Evolutionary conservation across 2,888 invertebrate genomes (phyloP).

Genomic region (Nemurella pictetii): DNA sequence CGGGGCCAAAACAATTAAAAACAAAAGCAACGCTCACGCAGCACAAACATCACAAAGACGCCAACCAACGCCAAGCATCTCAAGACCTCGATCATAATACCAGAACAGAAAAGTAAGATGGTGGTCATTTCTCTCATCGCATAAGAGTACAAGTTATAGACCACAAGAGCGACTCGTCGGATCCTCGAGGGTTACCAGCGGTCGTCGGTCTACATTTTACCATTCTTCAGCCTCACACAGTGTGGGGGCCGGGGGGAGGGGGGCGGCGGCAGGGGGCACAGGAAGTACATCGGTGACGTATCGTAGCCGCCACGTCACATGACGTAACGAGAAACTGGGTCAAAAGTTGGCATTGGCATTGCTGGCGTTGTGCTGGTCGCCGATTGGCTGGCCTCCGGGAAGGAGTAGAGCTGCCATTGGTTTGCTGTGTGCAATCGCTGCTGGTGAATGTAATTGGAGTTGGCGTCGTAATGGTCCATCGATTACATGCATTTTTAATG

Average conservation of each 20-base stretch:
- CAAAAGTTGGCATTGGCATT: slow-evolving; percentile 27
- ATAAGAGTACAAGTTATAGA: slow-evolving; percentile 25
- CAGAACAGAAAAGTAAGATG: slow-evolving; percentile 8
- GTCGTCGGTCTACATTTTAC: neutral
- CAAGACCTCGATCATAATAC: neutral
- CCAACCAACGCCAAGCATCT: neutral
- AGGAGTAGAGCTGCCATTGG: neutral
- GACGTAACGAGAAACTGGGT: slow-evolving; percentile 22
- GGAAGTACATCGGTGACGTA: slow-evolving; percentile 22
- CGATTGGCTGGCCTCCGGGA: neutral
- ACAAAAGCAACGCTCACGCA: neutral
- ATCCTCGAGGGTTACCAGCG: neutral
- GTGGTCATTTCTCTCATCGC: neutral
- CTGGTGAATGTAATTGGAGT: neutral
- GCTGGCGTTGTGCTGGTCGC: neutral
- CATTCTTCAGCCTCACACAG: neutral
- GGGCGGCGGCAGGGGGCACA: neutral
- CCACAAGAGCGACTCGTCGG: neutral
- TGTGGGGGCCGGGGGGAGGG: neutral
- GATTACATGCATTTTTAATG: neutral
- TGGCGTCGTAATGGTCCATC: neutral
- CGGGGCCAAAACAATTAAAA: neutral
- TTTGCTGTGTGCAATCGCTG: neutral
- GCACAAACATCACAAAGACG: neutral
- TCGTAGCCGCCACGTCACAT: neutral